Base-by-base conservation (phyloP, 1,140 invertebrate genomes). In the Drosophila pseudoananassae region DNA sequence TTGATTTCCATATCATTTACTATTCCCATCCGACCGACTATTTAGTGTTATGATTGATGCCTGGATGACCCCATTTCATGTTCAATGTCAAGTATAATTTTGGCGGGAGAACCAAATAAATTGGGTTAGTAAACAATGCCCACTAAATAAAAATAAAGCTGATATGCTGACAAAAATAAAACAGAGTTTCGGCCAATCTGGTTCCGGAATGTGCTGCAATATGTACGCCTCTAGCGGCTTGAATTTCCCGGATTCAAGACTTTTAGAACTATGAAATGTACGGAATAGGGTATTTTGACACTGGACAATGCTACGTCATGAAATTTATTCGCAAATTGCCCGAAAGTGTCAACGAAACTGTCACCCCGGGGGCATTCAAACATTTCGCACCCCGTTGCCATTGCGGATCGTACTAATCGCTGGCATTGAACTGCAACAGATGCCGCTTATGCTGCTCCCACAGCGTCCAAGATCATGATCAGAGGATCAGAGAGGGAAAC, bases 11-110 rank as follows among this genome's bases (percentile, higher is more conserved):
- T 27, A 1, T 27, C 1, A 1, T 27, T 27, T 27, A 8, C 20
- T n/a, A 15, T 43, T 31, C 17, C 7, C 17, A 17, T 31, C 29
- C n/a, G 6, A 8, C 33, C 17, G 36, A 29, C 33, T 36, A 12
- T 38, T 54, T 7, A 8, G 12, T 43, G 38, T 17, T 29, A 51
- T 51, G 23, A 56, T 74, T 36, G 33, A 65, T 46, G 38, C 4
- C 50, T 49, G 43, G 55, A 64, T 64, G 31, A 49, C 55, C 68
- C 59, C 31, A 63, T 71, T 63, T 63, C 70, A 49, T 40, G 66
- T 76, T 76, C 80, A 84, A 84, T 79, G 80, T 71, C 80, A 83
- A 84, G 80, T 76, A 64, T 83, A 84, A 84, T 68, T 84, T 84
- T 56, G 70, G 58, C 59, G 80, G 51, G 64, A 38, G 73, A 74